Base-by-base conservation (phyloP, 2,888 invertebrate species). In the Acrocyrtus sp. region DNA sequence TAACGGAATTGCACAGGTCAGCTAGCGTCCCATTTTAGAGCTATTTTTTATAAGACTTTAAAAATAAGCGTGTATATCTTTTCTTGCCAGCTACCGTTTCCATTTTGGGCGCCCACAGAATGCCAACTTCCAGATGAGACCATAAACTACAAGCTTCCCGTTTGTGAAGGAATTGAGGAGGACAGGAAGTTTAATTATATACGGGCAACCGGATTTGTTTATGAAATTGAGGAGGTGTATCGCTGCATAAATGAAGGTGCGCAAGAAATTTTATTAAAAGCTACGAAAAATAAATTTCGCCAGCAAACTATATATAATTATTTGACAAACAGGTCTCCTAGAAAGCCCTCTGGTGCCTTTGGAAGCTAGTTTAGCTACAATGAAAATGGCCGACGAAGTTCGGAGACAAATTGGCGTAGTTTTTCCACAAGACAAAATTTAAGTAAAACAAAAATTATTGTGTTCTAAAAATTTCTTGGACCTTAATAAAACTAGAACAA, bases 171-270 rank as follows among this genome's bases (percentile, higher is more conserved):
- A 15, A 85, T 88, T 77, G 48, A 69, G 8, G 87, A 88, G 12
- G 86, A 87, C 76, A 85, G 86, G 67, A n/a, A n/a, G n/a, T 82
- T 81, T 74, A 90, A 91, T 83, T 92, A 90, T 82, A 82, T 84
- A 58, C 92, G 92, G 81, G 91, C 92, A 74, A 89, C 88, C 26
- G 93, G 92, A 2, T 86, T 94, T 57, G 86, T 88, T 77, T 94
- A 92, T 83, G 90, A 94, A 85, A 93, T 93, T 39, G 89, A 89
- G 79, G 92, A 92, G 84, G 92, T 90, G 60, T 88, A 91, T 81
- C 86, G 88, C 74, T 92, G 93, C 81, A 88, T 95, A 45, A 85
- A 86, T 73, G 84, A 88, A 85, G 90, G 90, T 90, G 83, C 17
- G 4, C 8, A 50, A 21, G 17, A 5, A 19, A 50, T 50, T 50